phyloP scores from a whole-genome alignment of 2,797 vertebrate genomes.

The Corythornis leucogaster region DNA sequence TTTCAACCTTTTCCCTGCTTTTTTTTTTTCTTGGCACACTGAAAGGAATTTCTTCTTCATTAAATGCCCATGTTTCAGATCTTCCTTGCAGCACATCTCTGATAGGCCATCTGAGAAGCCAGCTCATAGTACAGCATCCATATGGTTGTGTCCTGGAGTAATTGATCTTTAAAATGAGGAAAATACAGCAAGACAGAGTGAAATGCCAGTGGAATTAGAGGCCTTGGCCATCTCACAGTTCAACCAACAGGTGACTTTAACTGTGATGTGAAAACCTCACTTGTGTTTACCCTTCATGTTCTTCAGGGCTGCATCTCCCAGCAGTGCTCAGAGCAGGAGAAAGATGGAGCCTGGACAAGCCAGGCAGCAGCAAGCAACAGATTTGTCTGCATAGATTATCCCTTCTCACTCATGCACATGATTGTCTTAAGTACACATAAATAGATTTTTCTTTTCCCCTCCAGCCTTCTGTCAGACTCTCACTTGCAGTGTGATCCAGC shows the following conservation, averaged over 20 bases:
- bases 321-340: not conserved
- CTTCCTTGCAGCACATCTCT: not conserved
- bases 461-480: conserved; percentile 15
- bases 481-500: conserved; percentile 3
- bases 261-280: not conserved
- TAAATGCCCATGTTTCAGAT: not conserved
- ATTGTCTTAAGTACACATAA: conserved; percentile 22
- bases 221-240: not conserved
- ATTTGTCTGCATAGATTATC: conserved; percentile 16
- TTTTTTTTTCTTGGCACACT: not conserved
- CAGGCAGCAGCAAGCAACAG: not conserved
- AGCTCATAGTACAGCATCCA: not conserved
- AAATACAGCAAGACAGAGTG: not conserved
- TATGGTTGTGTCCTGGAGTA: not conserved
- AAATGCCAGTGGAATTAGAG: not conserved
- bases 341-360: not conserved
- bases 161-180: conserved; percentile 23
- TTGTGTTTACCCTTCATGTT: not conserved
- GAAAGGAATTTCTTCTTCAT: not conserved
- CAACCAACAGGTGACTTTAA: not conserved
- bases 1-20: not conserved
- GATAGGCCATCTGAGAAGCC: not conserved
- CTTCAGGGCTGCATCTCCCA: not conserved
- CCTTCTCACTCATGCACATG: not conserved
- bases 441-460: conserved; percentile 1